Evolutionary conservation across 2,797 vertebrate genomes (phyloP).

Genomic region (Etheostoma nigrum): DNA sequence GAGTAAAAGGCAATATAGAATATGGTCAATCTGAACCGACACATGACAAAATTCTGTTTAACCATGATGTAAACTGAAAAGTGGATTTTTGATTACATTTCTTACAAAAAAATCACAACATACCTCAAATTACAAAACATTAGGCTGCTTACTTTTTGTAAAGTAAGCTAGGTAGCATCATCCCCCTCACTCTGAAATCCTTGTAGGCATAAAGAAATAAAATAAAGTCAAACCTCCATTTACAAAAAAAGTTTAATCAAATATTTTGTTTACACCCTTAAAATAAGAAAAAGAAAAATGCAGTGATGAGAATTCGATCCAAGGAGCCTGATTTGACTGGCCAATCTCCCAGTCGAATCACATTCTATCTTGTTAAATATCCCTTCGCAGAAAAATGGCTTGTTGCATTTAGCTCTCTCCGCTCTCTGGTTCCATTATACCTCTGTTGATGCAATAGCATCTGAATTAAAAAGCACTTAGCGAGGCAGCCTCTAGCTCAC

Average conservation of each 20-base stretch:
- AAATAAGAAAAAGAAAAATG: background rate
- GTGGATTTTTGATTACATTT: background rate
- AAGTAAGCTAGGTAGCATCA: background rate
- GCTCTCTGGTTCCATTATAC: background rate
- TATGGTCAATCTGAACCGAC: background rate
- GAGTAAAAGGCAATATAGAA: background rate
- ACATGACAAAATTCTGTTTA: background rate
- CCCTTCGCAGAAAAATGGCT: too few species aligned
- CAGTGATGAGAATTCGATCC: too few species aligned
- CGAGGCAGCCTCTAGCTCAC: too few species aligned
- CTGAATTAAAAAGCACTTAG: background rate
- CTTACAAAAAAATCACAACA: background rate
- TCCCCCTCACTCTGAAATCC: too few species aligned
- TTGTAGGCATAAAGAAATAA: background rate
- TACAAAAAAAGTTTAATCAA: background rate
- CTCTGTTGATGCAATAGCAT: conserved; percentile 7
- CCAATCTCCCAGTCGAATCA: too few species aligned
- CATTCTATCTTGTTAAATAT: too few species aligned
- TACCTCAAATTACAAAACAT: background rate
- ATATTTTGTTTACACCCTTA: background rate
- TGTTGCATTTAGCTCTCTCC: too few species aligned
- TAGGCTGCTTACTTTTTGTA: background rate
- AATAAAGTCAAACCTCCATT: background rate
- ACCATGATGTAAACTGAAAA: background rate
- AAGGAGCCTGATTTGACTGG: too few species aligned